Evolutionary conservation across 2,888 invertebrate genomes (phyloP).

Genomic region (Punctoribates punctum): DNA sequence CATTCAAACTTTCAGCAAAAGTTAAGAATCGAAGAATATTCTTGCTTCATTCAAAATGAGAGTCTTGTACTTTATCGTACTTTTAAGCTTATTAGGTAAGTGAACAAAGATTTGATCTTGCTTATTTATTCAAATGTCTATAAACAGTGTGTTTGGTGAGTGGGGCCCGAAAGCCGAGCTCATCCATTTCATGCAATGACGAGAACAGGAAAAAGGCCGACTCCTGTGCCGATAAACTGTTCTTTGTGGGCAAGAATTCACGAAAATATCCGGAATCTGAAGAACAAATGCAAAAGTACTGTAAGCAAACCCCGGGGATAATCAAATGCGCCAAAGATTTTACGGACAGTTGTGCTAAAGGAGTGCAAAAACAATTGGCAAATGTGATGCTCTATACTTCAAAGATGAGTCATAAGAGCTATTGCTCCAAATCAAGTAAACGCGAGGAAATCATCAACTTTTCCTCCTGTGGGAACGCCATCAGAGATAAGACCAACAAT

Average conservation of each 20-base stretch:
- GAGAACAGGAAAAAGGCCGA: conserved; percentile 22
- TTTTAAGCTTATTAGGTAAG: too few species aligned
- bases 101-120: too few species aligned
- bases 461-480: conserved; percentile 31
- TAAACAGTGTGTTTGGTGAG: too few species aligned
- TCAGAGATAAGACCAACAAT: background rate
- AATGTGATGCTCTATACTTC: conserved; percentile 39
- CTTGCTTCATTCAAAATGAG: too few species aligned
- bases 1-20: too few species aligned
- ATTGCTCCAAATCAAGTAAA: conserved; percentile 22
- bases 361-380: conserved; percentile 32
- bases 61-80: too few species aligned
- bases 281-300: conserved; percentile 7
- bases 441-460: conserved; percentile 10
- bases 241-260: conserved; percentile 37
- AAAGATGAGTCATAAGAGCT: background rate
- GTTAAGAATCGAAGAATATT: too few species aligned
- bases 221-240: conserved; percentile 34
- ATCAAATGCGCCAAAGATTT: conserved; percentile 35
- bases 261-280: conserved; percentile 25
- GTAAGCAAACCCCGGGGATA: conserved; percentile 10
- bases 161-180: too few species aligned
- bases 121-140: too few species aligned
- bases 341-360: conserved; percentile 27
- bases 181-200: too few species aligned